Percentiles rank a stretch among this genome's conserved stretches.
Evolutionary conservation across 2,113 vertebrate species (phyloP).

Genomic region (Vulpes lagopus): DNA sequence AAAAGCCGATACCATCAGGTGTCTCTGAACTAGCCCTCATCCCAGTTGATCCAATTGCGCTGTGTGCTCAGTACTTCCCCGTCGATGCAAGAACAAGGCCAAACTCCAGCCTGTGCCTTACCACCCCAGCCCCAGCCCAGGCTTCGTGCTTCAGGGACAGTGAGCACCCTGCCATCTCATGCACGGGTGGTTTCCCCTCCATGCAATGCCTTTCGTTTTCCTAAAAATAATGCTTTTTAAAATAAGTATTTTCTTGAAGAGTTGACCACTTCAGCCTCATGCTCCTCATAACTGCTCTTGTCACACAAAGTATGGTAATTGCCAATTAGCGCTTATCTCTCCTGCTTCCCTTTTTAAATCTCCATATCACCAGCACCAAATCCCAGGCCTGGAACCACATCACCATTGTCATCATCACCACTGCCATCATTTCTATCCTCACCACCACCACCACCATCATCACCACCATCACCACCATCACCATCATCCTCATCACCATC

Average conservation of each 20-base stretch:
- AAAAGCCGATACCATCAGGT: no score
- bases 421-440: neutral
- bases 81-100: neutral
- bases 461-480: neutral
- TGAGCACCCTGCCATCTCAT: neutral
- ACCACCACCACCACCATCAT: neutral
- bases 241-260: neutral
- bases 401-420: neutral
- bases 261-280: neutral
- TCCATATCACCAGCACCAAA: neutral
- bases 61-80: accelerated
- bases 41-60: neutral
- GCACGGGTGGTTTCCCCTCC: neutral
- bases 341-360: neutral
- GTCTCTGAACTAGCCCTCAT: neutral
- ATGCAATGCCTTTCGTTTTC: neutral
- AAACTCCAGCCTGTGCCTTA: neutral
- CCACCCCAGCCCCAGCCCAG: neutral
- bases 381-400: neutral
- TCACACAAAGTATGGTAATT: neutral
- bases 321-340: neutral
- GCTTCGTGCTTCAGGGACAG: neutral
- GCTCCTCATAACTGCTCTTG: neutral
- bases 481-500: neutral
- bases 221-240: neutral